phyloP scores from a whole-genome alignment of 2,888 invertebrate genomes.

The Bursaphelenchus okinawaensis region DNA sequence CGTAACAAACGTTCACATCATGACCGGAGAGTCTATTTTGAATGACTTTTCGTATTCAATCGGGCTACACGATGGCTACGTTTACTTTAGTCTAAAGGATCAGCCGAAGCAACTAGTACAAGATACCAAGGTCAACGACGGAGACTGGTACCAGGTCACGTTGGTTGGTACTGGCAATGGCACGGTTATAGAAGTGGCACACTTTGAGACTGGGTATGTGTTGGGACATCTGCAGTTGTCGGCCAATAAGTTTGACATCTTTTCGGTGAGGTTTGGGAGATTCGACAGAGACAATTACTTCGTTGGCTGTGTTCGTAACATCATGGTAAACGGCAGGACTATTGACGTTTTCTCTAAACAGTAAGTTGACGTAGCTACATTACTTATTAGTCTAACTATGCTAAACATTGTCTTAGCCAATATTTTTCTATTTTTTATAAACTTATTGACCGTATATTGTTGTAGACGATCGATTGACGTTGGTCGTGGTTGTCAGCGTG shows the following conservation, averaged over 20 bases:
- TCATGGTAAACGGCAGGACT: conserved; percentile 25
- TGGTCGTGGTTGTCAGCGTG: conserved; percentile 37
- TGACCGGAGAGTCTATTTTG: conserved; percentile 47
- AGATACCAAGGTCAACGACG: conserved; percentile 44
- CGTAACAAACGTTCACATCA: conserved; percentile 42
- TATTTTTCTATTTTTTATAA: too few species aligned
- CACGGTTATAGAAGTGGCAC: conserved; percentile 16
- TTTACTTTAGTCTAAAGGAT: conserved; percentile 34
- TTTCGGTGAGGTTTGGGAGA: conserved; percentile 36
- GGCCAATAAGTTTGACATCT: conserved; percentile 31
- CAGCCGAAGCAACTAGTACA: conserved; percentile 28
- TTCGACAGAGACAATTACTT: conserved; percentile 26
- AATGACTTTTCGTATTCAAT: conserved; percentile 32
- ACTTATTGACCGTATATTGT: not conserved
- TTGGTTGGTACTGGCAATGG: conserved; percentile 25
- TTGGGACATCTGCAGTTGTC: conserved; percentile 24
- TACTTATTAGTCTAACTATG: too few species aligned
- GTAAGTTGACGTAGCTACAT: too few species aligned
- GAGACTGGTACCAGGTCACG: conserved; percentile 41
- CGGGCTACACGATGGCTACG: conserved; percentile 30
- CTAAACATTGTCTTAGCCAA: too few species aligned
- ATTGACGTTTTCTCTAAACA: conserved; percentile 20
- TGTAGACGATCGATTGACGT: conserved; percentile 33
- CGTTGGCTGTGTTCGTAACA: conserved; percentile 48
- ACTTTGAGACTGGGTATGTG: conserved; percentile 26